Base-by-base conservation (phyloP, 2,113 vertebrate species). In the Columba livia region DNA sequence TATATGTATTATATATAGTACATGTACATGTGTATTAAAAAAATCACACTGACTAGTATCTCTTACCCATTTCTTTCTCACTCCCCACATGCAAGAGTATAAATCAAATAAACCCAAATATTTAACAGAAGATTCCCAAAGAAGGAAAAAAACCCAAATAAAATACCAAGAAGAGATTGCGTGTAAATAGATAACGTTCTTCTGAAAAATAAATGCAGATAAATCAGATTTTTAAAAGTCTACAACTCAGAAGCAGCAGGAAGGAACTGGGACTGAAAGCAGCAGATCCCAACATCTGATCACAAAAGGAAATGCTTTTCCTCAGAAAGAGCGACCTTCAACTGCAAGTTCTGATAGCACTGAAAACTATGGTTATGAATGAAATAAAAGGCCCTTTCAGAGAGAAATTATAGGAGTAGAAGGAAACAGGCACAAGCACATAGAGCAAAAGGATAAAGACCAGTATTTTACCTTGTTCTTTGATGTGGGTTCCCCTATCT, bases 361-460 rank as follows among this genome's bases (percentile, higher is more conserved):
- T 69, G 65, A 61, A 90, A 85, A 77, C 70, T 8, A 62, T 42
- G 5, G 10, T 44, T 80, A 56, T 38, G 31, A 26, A 56, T 40
- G 10, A 15, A 58, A 50, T 38, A 38, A 53, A 19, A 31, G 11
- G 9, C 6, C 0, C 11, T 34, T 77, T 66, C 13, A 29, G 75
- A 94, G 26, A 10, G 6, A 24, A 4, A 0, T 57, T 10, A 11
- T 1, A 67, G 38, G 11, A 73, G 36, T 3, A 32, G 1, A 14
- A 75, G 51, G 34, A 79, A 71, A 60, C 6, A 3, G 0, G 6
- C 11, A 13, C 0, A 1, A 62, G n/a, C 11, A 34, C 29, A 5
- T 0, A 42, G 29, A 79, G 57, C 32, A 58, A 26, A 88, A 40
- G 66, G 73, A 44, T 31, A 13, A 74, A 75, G 44, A 42, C 23